Percentiles rank a stretch among this genome's conserved stretches.
phyloP scores from a whole-genome alignment of 1,140 invertebrate genomes.

The Drosophila subobscura region DNA sequence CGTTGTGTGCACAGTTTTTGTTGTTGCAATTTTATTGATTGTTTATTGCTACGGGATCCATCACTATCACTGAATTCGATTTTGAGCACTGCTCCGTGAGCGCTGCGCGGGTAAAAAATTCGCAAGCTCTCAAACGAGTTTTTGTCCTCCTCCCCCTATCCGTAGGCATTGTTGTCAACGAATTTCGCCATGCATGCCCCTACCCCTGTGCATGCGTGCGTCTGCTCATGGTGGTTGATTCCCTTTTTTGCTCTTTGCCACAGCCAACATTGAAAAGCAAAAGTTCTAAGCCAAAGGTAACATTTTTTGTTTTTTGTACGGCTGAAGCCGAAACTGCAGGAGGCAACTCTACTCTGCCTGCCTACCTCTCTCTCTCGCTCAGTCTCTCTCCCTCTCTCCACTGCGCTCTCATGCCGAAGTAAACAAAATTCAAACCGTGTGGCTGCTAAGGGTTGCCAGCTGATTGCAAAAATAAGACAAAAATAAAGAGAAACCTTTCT shows the following conservation, averaged over 20 bases:
- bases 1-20: no score
- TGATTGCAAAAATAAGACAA: background rate
- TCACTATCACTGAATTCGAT: no score
- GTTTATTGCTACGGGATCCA: no score
- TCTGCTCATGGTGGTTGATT: slow-evolving; percentile 62
- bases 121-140: slow-evolving; percentile 69
- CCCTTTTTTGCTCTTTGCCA: slow-evolving; percentile 5
- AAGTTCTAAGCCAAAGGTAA: slow-evolving; percentile 65
- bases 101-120: slow-evolving; percentile 36
- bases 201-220: slow-evolving; percentile 31
- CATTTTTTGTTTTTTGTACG: slow-evolving; percentile 33
- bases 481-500: background rate
- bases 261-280: slow-evolving; percentile 63
- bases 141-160: slow-evolving; percentile 20
- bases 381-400: slow-evolving; percentile 19
- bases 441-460: slow-evolving; percentile 35
- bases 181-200: slow-evolving; percentile 71
- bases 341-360: slow-evolving; percentile 27
- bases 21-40: no score
- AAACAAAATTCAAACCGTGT: slow-evolving; percentile 51
- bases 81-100: no score
- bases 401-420: slow-evolving; percentile 39
- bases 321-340: slow-evolving; percentile 45
- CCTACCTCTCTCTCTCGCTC: slow-evolving; percentile 13
- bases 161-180: slow-evolving; percentile 40